Evolutionary conservation across 2,113 vertebrate species (phyloP), one percentile per base, ranked within the genome.

Genomic region (Thamnaconus septentrionalis): DNA sequence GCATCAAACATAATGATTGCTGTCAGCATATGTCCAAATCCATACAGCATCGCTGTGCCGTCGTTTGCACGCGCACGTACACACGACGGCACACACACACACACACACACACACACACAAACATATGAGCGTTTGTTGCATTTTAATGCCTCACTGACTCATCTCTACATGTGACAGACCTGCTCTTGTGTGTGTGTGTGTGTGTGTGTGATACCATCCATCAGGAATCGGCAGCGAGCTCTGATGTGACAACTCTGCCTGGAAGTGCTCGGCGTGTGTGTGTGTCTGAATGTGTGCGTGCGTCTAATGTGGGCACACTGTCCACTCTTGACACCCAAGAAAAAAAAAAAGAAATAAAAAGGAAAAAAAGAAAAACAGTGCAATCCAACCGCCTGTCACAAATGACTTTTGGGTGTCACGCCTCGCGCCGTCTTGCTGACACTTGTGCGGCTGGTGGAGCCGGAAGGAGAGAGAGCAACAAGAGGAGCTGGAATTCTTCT

Each of bases 161-260:
- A 72, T 64, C 74, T 55, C 54, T 54, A 60, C 18, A 71, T 56
- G 50, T 74, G 62, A 71, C 73, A 49, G 41, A 8, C 52, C 48
- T 45, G 56, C 62, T 44, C 1, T 1, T 5, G 48, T 45, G 43
- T 69, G 67, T 41, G 40, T 42, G 0, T 5, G 46, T 7, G 52
- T 66, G 11, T 31, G 58, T 63, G 78, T 80, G 79, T 82, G 66
- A 76, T 68, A 52, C 62, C 73, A 40, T 45, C 59, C 71, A 55
- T 76, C 66, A 66, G 54, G 44, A 58, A 56, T 60, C 8, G 42
- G 5, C 54, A 49, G 53, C 58, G 64, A 40, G 8, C 18, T 61
- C 50, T 5, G 5, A 64, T 45, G 57, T 66, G 78, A 71, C 72
- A 73, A 56, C 10, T 3, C 46, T 7, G 31, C 64, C 64, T 66